phyloP scores from a whole-genome alignment of 2,113 vertebrate species.

The Nannospalax galili region DNA sequence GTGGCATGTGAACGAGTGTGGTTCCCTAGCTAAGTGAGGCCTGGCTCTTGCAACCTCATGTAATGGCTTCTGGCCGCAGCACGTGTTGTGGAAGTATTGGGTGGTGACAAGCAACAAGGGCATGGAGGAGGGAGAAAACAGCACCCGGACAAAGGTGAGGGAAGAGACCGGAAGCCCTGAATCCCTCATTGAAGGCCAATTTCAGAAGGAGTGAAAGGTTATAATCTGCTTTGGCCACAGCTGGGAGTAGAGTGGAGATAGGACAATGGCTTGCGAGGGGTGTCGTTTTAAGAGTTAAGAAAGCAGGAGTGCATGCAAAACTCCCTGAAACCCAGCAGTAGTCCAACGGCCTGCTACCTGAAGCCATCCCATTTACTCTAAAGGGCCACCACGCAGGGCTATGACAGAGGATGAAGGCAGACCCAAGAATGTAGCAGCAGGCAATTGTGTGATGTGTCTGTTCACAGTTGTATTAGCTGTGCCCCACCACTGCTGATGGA shows the following conservation, averaged over 20 bases:
- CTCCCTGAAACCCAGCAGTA: slow-evolving; percentile 87
- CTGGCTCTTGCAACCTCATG: slow-evolving; percentile 76
- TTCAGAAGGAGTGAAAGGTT: slow-evolving; percentile 72
- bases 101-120: not conserved
- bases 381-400: slow-evolving; percentile 83
- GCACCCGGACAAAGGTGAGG: slow-evolving; percentile 83
- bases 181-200: slow-evolving; percentile 82
- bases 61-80: slow-evolving; percentile 74
- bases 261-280: slow-evolving; percentile 74
- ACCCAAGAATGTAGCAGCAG: slow-evolving; percentile 87
- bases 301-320: slow-evolving; percentile 81
- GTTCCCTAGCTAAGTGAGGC: slow-evolving; percentile 70
- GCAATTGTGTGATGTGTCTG: slow-evolving; percentile 89
- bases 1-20: slow-evolving; percentile 74
- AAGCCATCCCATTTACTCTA: slow-evolving; percentile 84
- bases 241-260: not conserved
- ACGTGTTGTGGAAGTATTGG: slow-evolving; percentile 68
- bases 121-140: slow-evolving; percentile 80
- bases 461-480: slow-evolving; percentile 89
- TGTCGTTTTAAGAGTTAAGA: slow-evolving; percentile 74
- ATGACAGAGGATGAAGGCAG: slow-evolving; percentile 46
- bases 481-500: slow-evolving; percentile 88
- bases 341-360: slow-evolving; percentile 84
- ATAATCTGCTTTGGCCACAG: slow-evolving; percentile 86
- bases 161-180: slow-evolving; percentile 81